Evolutionary conservation across 2,888 invertebrate genomes (phyloP), one percentile per base, ranked within the genome.

Genomic region (Agriopis leucophaearia): DNA sequence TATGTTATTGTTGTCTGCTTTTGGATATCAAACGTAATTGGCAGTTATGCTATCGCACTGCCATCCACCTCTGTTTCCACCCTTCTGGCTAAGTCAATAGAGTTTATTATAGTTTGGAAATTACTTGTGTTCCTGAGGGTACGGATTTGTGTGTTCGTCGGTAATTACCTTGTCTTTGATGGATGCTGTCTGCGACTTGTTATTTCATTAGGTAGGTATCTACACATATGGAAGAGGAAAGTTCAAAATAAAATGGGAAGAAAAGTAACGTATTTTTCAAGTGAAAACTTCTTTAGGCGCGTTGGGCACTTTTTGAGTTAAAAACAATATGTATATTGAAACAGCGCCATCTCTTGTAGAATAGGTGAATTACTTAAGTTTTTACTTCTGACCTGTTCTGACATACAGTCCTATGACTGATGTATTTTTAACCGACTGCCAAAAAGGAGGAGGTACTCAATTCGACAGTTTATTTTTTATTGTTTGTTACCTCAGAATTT

Each of bases 1-100:
- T 91, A 91, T 91, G 89, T 91, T 90, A 92, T 89, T 91, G 89
- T 92, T 85, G 79, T 88, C 88, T 86, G 81, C 84, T 86, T 81
- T 83, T 81, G 81, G 84, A 85, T 87, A 88, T 85, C 80, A 84
- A 84, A 85, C 79, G 87, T 90, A 90, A 92, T 92, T 90, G 90
- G 82, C 81, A 84, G 83, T 85, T 83, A 83, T 75, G 71, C 77
- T 80, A 80, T 84, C 77, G 79, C 82, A 80, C 83, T 81, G 65
- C 77, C 62, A 74, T 82, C 72, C 79, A 64, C 78, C 60, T 73
- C 66, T 70, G 61, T 40, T 70, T 71, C 47, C 70, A 69, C 62
- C 76, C 74, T 74, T 79, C 73, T 44, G 6, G 0, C 9, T 1
- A 9, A 38, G 0, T 0, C 0, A 0, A 44, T 74, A 77, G 70